These are phyloP conservation scores for Caenorhabditis sp. DNA, from an alignment of 2,888 invertebrate genomes.

Conservation along the genomic window DNA sequence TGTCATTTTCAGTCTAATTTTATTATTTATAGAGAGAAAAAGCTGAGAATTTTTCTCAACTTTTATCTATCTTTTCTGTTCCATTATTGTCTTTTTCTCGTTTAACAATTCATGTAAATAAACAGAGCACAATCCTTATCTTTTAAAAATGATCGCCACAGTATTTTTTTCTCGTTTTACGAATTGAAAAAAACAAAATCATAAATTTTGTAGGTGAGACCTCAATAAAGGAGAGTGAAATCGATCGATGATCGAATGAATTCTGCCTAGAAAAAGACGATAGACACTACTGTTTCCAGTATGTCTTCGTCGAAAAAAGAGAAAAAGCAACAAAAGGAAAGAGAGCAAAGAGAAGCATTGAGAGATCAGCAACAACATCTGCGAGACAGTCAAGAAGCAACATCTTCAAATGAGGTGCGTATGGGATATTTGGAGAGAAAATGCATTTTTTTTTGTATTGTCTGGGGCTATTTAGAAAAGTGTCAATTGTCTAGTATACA, in stretches of 20 bases:
- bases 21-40: constrained; percentile 10
- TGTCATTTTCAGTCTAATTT: constrained; percentile 5
- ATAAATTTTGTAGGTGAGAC: too few species aligned
- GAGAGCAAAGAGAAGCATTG: neutral
- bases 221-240: neutral
- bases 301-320: neutral
- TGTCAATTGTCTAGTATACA: too few species aligned
- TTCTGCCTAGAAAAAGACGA: too few species aligned
- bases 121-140: neutral
- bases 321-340: neutral
- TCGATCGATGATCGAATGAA: neutral
- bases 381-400: neutral
- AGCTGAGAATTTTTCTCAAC: constrained; percentile 13
- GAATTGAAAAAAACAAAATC: constrained; percentile 7
- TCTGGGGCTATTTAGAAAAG: too few species aligned
- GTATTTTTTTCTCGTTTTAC: constrained; percentile 7
- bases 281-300: too few species aligned
- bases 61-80: constrained; percentile 7
- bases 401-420: neutral
- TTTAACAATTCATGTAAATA: constrained; percentile 9
- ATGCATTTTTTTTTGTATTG: too few species aligned
- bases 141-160: neutral
- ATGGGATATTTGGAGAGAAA: constrained; percentile 13
- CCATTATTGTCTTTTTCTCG: constrained; percentile 1
- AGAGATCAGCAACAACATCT: neutral